phyloP scores from a whole-genome alignment of 1,140 invertebrate genomes.

The Ptiloglossa arizonensis region DNA sequence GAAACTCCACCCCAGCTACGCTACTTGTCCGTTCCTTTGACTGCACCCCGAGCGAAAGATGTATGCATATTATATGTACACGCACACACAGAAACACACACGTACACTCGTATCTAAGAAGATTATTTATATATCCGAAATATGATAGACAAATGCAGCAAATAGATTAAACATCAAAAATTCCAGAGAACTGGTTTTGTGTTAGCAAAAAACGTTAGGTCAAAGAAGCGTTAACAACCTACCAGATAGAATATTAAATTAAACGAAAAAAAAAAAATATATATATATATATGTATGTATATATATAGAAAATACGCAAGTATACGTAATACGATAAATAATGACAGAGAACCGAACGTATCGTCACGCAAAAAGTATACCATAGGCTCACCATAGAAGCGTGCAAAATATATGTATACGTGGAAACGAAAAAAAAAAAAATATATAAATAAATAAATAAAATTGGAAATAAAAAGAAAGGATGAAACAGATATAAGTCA shows the following conservation, averaged over 20 bases:
- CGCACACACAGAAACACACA: slow-evolving; percentile 64
- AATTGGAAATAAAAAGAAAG: slow-evolving; percentile 35
- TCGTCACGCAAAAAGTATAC: slow-evolving; percentile 57
- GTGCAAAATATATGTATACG: slow-evolving; percentile 71
- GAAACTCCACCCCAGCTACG: slow-evolving; percentile 52
- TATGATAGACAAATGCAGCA: slow-evolving; percentile 74
- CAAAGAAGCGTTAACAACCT: slow-evolving; percentile 78
- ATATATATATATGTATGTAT: slow-evolving; percentile 19
- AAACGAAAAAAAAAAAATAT: slow-evolving; percentile 27
- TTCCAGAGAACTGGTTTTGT: slow-evolving; percentile 71
- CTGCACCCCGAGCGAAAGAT: slow-evolving; percentile 52
- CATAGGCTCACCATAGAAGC: slow-evolving; percentile 78
- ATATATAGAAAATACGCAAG: too few species aligned
- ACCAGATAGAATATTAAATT: slow-evolving; percentile 70
- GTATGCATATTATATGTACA: slow-evolving; percentile 69
- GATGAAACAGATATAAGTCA: slow-evolving; percentile 41
- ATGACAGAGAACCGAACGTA: slow-evolving; percentile 51
- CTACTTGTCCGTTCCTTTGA: slow-evolving; percentile 56
- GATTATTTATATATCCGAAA: slow-evolving; percentile 61
- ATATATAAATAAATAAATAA: too few species aligned
- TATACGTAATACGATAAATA: slow-evolving; percentile 25
- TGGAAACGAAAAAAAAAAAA: slow-evolving; percentile 8
- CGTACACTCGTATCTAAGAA: slow-evolving; percentile 64
- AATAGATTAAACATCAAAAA: slow-evolving; percentile 78
- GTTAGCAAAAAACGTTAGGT: slow-evolving; percentile 77